phyloP scores from a whole-genome alignment of 2,888 invertebrate species.

The Tachina fera region DNA sequence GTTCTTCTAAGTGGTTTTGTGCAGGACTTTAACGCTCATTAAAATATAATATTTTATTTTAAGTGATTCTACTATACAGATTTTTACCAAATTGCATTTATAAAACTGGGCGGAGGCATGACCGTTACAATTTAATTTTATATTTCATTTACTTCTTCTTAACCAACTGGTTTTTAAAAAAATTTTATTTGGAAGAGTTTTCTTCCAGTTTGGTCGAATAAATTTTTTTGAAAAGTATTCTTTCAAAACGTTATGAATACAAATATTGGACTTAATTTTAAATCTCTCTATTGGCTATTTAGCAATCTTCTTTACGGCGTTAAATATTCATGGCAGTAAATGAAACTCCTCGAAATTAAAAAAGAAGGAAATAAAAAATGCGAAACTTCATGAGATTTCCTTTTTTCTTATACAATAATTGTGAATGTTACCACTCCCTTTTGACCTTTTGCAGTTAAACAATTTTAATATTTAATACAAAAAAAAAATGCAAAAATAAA shows the following conservation, averaged over 20 bases:
- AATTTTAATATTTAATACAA: conserved; percentile 63
- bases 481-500: conserved; percentile 10
- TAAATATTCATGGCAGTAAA: conserved; percentile 47
- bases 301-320: conserved; percentile 35
- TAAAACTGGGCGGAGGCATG: no score
- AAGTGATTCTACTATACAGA: no score
- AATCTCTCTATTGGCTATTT: conserved; percentile 64
- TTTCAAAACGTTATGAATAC: not conserved
- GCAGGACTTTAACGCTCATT: no score
- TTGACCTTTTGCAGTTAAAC: conserved; percentile 69
- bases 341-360: conserved; percentile 32
- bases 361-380: conserved; percentile 32
- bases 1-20: no score
- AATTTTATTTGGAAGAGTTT: no score
- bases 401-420: conserved; percentile 28
- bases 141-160: no score
- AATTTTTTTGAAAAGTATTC: no score
- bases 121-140: no score
- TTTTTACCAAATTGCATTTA: no score
- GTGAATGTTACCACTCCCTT: conserved; percentile 57
- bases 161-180: no score
- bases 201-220: no score
- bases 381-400: conserved; percentile 49
- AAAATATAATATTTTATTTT: no score
- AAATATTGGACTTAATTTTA: conserved; percentile 59